phyloP scores from a whole-genome alignment of 35 echinoderm and acorn worm genomes.

The Apostichopus japonicus region DNA sequence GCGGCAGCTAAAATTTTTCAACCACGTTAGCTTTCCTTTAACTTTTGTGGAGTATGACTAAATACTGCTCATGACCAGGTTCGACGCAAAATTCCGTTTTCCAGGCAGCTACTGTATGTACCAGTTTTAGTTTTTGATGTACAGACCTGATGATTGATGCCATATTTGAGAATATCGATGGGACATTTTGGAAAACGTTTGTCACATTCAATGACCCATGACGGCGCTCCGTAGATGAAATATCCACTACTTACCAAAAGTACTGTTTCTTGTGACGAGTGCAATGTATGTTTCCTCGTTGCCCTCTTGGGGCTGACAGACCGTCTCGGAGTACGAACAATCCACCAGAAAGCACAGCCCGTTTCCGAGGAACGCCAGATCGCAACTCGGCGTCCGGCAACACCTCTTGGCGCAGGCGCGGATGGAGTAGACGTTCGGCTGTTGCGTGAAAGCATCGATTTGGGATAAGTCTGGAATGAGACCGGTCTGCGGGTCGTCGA shows the following conservation, averaged over 20 bases:
- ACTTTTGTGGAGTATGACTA: too few species aligned
- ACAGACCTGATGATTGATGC: too few species aligned
- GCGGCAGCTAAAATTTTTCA: too few species aligned
- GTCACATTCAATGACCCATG: too few species aligned
- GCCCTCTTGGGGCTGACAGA: not conserved
- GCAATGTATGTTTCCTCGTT: not conserved
- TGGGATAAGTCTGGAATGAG: slow-evolving; percentile 31
- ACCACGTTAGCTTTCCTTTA: too few species aligned
- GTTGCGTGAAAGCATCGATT: not conserved
- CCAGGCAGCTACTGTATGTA: too few species aligned
- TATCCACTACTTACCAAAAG: not conserved
- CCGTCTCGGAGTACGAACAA: not conserved
- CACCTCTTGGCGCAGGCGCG: slow-evolving; percentile 2
- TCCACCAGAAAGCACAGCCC: not conserved
- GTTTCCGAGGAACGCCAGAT: not conserved
- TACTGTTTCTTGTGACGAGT: not conserved
- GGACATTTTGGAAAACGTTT: too few species aligned
- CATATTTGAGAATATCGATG: too few species aligned
- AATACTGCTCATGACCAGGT: too few species aligned
- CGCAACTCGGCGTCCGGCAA: not conserved
- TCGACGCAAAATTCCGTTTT: too few species aligned
- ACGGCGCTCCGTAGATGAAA: too few species aligned
- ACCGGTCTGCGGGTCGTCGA: not conserved
- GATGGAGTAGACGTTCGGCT: not conserved
- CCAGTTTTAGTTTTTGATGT: too few species aligned